phyloP scores from a whole-genome alignment of 1,140 invertebrate species.

The Euborellia annulipes region DNA sequence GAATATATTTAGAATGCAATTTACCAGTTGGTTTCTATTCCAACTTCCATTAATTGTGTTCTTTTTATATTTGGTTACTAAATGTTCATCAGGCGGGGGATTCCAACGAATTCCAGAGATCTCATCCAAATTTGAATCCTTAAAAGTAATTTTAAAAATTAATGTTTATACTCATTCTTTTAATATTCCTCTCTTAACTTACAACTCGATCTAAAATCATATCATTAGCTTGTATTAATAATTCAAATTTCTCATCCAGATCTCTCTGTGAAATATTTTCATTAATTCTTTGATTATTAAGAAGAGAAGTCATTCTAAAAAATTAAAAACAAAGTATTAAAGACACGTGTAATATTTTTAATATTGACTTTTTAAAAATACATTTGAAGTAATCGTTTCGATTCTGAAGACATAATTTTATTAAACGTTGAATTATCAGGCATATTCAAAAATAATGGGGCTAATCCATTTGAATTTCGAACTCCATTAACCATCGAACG shows the following conservation, averaged over 20 bases:
- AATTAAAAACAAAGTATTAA: conserved; percentile 1
- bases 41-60: conserved; percentile 32
- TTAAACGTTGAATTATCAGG: conserved; percentile 50
- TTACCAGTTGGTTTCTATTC: conserved; percentile 29
- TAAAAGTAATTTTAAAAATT: conserved; percentile 5
- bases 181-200: conserved; percentile 21
- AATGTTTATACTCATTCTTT: not conserved
- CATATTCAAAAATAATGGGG: conserved; percentile 24
- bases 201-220: conserved; percentile 63
- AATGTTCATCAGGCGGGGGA: conserved; percentile 24
- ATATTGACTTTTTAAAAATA: conserved; percentile 22
- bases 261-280: conserved; percentile 39
- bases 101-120: conserved; percentile 46
- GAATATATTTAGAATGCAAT: not conserved
- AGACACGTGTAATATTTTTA: too few species aligned
- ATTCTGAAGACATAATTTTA: conserved; percentile 38
- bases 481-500: conserved; percentile 42
- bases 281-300: conserved; percentile 34
- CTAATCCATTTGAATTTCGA: conserved; percentile 48
- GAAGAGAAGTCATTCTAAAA: conserved; percentile 6
- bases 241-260: conserved; percentile 54
- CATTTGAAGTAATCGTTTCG: conserved; percentile 34
- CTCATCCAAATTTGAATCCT: conserved; percentile 48
- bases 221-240: conserved; percentile 61
- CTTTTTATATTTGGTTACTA: conserved; percentile 8